phyloP scores from a whole-genome alignment of 1,140 invertebrate genomes.

The Drosophila ananassae region DNA sequence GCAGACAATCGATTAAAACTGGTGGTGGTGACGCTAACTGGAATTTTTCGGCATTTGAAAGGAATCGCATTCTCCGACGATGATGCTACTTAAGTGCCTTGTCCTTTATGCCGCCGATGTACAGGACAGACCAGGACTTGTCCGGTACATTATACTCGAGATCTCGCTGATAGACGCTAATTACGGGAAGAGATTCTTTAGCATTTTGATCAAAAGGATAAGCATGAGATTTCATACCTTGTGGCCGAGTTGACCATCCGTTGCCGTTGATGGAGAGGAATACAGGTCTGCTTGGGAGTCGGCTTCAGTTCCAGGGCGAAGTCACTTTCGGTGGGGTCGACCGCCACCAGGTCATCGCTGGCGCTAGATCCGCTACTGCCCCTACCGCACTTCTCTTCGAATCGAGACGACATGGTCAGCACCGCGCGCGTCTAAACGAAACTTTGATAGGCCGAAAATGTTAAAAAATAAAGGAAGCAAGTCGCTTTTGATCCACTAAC shows the following conservation, averaged over 20 bases:
- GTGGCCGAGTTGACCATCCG: slow-evolving; percentile 51
- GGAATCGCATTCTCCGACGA: not conserved
- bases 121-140: slow-evolving; percentile 78
- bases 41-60: not conserved
- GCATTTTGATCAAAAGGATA: not conserved
- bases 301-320: slow-evolving; percentile 62
- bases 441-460: not conserved
- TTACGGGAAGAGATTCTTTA: not conserved
- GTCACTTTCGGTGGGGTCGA: slow-evolving; percentile 39
- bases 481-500: not conserved
- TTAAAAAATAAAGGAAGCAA: not conserved
- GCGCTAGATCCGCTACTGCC: slow-evolving; percentile 18
- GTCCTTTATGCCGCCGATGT: slow-evolving; percentile 50
- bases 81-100: slow-evolving; percentile 32
- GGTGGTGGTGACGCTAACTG: not conserved
- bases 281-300: slow-evolving; percentile 67
- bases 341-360: slow-evolving; percentile 18
- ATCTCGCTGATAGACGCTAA: slow-evolving; percentile 10
- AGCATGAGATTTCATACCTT: slow-evolving; percentile 27
- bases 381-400: slow-evolving; percentile 19
- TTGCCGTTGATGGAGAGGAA: slow-evolving; percentile 64
- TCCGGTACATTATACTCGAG: slow-evolving; percentile 57
- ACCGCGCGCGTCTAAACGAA: not conserved
- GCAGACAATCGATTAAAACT: slow-evolving; percentile 24
- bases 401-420: slow-evolving; percentile 46